A percentile compares a stretch with the other conserved stretches of the same genome.
These are phyloP conservation scores for Python bivittatus DNA, from an alignment of 2,113 vertebrate species.

Conservation along the genomic window DNA sequence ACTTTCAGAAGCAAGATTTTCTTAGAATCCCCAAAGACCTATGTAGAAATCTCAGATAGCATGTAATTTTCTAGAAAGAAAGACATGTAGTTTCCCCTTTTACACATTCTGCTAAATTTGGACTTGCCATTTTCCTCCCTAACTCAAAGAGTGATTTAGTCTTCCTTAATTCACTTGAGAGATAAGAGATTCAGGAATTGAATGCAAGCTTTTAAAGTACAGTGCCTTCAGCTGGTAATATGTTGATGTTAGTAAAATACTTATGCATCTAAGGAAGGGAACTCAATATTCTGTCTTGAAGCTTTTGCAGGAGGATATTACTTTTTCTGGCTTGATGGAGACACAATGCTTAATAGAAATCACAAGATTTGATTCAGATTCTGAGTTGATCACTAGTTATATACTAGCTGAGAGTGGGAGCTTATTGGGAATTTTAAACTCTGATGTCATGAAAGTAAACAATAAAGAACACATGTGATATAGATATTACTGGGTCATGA, in stretches of 20 bases:
- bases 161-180: constrained; percentile 13
- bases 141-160: constrained; percentile 8
- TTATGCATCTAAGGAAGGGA: neutral
- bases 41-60: constrained; percentile 39
- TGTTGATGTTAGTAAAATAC: neutral
- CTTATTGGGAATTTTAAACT: too few relatives aligned
- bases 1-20: constrained; percentile 28
- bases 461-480: neutral
- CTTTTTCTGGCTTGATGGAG: neutral
- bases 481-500: neutral
- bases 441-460: neutral
- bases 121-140: neutral
- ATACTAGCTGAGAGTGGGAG: neutral
- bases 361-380: neutral
- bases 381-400: neutral
- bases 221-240: neutral
- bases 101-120: constrained; percentile 26
- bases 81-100: constrained; percentile 30
- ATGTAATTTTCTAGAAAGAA: constrained; percentile 36
- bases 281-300: neutral
- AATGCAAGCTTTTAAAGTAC: constrained; percentile 35
- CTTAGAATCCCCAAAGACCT: constrained; percentile 10
- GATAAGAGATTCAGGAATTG: constrained; percentile 18
- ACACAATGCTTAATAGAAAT: neutral
- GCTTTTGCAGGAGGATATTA: neutral